These are phyloP conservation scores for Echiichthys vipera DNA, from an alignment of 2,797 vertebrate species.

Conservation along the genomic window DNA sequence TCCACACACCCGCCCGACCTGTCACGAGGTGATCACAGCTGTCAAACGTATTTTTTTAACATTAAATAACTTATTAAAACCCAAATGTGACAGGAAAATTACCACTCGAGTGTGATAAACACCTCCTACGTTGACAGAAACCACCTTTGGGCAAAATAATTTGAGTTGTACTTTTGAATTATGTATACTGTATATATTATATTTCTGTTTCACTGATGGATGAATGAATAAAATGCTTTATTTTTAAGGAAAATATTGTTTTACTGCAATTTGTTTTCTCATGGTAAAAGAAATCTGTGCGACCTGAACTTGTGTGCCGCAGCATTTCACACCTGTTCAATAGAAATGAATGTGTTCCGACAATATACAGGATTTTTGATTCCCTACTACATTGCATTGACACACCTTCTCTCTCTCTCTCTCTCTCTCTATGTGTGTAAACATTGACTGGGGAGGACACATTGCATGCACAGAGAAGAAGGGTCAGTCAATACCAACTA, in stretches of 20 bases:
- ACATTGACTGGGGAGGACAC: slow-evolving; percentile 31
- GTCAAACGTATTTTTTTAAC: no score
- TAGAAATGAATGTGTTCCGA: slow-evolving; percentile 17
- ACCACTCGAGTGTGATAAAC: no score
- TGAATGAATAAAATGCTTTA: no score
- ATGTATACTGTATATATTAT: no score
- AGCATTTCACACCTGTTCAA: slow-evolving; percentile 9
- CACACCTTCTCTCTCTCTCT: background rate
- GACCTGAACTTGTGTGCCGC: background rate
- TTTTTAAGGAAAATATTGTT: background rate
- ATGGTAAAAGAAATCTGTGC: background rate
- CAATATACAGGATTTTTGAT: background rate
- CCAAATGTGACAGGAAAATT: no score
- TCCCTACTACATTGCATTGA: slow-evolving; percentile 1
- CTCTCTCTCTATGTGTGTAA: slow-evolving; percentile 7
- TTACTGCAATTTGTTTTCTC: background rate
- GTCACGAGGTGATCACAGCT: no score
- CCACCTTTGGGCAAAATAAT: no score
- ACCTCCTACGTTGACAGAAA: no score
- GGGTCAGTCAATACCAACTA: slow-evolving; percentile 16
- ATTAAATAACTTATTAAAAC: no score
- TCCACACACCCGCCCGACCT: no score
- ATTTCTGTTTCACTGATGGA: no score
- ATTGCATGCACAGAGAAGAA: slow-evolving; percentile 17
- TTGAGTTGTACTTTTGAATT: no score